A percentile compares a stretch with the other conserved stretches of the same genome.
phyloP scores from a whole-genome alignment of 2,888 invertebrate species.

The Phragmatobia fuliginosa region DNA sequence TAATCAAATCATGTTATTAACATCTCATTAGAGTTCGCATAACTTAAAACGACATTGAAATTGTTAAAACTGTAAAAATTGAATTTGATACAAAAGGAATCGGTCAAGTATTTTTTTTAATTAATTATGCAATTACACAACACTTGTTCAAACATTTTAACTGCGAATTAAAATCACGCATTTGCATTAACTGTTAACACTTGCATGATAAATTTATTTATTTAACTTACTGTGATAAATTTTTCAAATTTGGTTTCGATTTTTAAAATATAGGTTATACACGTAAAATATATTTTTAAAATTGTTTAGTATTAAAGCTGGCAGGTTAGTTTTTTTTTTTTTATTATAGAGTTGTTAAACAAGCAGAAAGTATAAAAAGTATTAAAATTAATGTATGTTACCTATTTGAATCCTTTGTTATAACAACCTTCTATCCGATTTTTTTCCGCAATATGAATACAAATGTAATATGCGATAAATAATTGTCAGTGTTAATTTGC shows the following conservation, averaged over 20 bases:
- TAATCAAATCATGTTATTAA: too few relatives aligned
- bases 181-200: conserved; percentile 11
- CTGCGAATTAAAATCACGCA: conserved; percentile 7
- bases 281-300: too few relatives aligned
- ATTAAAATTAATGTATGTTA: background rate
- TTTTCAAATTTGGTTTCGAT: background rate
- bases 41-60: background rate
- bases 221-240: conserved; percentile 1
- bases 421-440: background rate
- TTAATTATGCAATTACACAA: background rate
- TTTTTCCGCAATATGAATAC: background rate
- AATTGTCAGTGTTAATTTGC: background rate
- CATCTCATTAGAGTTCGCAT: background rate
- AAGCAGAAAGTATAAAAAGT: background rate
- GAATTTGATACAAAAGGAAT: background rate
- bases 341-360: too few relatives aligned
- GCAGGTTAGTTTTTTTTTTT: background rate
- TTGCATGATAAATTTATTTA: conserved; percentile 1
- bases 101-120: background rate
- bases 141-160: conserved; percentile 23
- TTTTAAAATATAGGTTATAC: background rate
- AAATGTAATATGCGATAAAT: background rate
- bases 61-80: background rate
- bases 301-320: background rate
- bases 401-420: too few relatives aligned